phyloP scores from a whole-genome alignment of 2,888 invertebrate species.

The Ophion ellenae region DNA sequence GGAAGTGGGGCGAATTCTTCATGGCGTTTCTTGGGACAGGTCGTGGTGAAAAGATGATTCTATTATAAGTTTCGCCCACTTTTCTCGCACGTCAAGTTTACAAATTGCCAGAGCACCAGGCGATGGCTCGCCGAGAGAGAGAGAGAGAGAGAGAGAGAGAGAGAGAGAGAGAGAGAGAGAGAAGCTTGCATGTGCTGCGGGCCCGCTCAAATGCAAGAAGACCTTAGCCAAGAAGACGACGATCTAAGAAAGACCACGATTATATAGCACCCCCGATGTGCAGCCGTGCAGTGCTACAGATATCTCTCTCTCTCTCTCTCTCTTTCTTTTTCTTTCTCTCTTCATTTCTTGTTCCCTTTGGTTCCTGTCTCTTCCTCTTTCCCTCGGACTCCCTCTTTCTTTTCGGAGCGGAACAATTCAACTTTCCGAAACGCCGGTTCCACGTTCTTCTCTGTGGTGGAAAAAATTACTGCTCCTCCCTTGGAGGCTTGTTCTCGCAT shows the following conservation, averaged over 20 bases:
- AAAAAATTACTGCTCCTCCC: slow-evolving; percentile 55
- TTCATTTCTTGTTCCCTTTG: slow-evolving; percentile 19
- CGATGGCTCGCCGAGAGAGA: slow-evolving; percentile 21
- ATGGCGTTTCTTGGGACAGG: slow-evolving; percentile 71
- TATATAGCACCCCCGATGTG: slow-evolving; percentile 53
- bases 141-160: no score
- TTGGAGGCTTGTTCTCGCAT: slow-evolving; percentile 13
- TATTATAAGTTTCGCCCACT: slow-evolving; percentile 77
- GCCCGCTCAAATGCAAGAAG: not conserved
- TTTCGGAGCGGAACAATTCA: slow-evolving; percentile 61
- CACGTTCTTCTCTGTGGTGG: slow-evolving; percentile 52
- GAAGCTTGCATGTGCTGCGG: slow-evolving; percentile 54
- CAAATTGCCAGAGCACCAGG: slow-evolving; percentile 66
- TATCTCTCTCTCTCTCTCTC: slow-evolving; percentile 36
- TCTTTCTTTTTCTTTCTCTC: slow-evolving; percentile 15
- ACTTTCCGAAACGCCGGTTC: slow-evolving; percentile 63
- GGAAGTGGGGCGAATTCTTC: slow-evolving; percentile 53
- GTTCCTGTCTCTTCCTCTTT: not conserved
- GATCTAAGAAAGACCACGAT: slow-evolving; percentile 30
- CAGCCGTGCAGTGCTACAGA: slow-evolving; percentile 52
- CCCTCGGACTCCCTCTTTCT: slow-evolving; percentile 5
- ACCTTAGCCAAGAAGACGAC: slow-evolving; percentile 48
- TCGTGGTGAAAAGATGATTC: slow-evolving; percentile 76
- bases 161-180: not conserved
- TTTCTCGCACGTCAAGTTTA: slow-evolving; percentile 70